Evolutionary conservation across 2,888 invertebrate species (phyloP), one percentile per base, ranked within the genome.

Genomic region (Fragum sueziense): DNA sequence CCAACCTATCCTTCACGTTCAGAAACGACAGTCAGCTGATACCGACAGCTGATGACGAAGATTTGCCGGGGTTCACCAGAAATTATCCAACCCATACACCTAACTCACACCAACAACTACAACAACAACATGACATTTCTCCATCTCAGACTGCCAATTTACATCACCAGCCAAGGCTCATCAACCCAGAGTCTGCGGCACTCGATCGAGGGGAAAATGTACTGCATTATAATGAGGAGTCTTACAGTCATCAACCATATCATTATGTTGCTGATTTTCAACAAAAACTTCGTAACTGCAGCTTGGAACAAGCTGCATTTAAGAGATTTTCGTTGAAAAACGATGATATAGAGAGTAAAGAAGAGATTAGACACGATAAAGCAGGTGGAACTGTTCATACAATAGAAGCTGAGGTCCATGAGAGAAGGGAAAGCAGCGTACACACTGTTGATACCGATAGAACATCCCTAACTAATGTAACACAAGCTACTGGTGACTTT

Each of bases 21-120:
- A 70, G 84, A 25, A 84, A 84, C 72, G 84, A 84, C 47, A 80
- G 80, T 37, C 80, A 80, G 54, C 76, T 84, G 79, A 74, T 84
- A 22, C 76, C 70, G 22, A 70, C 79, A 31, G 67, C 79, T 65
- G 76, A 52, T 14, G 71, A 73, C 9, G 84, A 84, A 61, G 76
- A 84, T 72, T 61, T 84, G 47, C 80, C 76, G 14, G 84, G 80
- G 37, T 84, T 59, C 25, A 79, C 67, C 2, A 72, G 67, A 54
- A 78, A 79, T 52, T 47, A 59, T 31, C 47, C 54, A n/a, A 37
- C 41, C 34, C 41, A 25, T 41, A 34, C 65, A 65, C 25, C 7
- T 2, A n/a, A 2, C 2, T 14, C 4, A 57, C 27, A 57, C 25
- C 57, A 25, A 7, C 11, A 41, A 9, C 17, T 41, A 14, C 11